Evolutionary conservation across 2,888 invertebrate species (phyloP).

Genomic region (Tipula confusa): DNA sequence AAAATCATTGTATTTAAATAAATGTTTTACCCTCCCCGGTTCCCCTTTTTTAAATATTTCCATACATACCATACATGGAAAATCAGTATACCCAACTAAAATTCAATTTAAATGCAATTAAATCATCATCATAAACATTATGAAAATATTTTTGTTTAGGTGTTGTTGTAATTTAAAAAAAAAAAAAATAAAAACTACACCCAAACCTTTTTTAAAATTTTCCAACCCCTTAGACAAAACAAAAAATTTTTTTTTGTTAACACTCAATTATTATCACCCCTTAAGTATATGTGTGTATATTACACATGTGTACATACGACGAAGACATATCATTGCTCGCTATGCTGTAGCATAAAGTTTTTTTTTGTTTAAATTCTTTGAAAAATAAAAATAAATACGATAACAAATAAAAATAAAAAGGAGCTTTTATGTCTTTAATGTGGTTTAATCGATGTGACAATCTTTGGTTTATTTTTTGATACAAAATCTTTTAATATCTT

Average conservation of each 20-base stretch:
- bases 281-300: background rate
- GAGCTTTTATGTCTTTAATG: background rate
- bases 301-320: background rate
- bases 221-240: background rate
- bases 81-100: background rate
- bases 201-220: background rate
- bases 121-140: conserved; percentile 20
- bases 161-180: background rate
- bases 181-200: too few relatives aligned
- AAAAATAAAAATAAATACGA: background rate
- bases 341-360: background rate
- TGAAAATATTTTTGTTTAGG: background rate
- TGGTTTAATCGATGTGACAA: conserved; percentile 20
- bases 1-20: background rate
- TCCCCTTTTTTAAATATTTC: background rate
- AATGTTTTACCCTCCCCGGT: background rate
- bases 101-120: conserved; percentile 3
- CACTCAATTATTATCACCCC: conserved; percentile 21
- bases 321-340: background rate
- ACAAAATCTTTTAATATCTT: background rate
- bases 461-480: background rate
- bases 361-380: background rate
- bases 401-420: background rate
- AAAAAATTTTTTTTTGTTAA: background rate
- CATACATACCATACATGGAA: background rate